Percentiles rank a stretch among this genome's conserved stretches.
Conservation (phyloP, 1,140 invertebrate genomes). For the Spodoptera litura region DNA sequence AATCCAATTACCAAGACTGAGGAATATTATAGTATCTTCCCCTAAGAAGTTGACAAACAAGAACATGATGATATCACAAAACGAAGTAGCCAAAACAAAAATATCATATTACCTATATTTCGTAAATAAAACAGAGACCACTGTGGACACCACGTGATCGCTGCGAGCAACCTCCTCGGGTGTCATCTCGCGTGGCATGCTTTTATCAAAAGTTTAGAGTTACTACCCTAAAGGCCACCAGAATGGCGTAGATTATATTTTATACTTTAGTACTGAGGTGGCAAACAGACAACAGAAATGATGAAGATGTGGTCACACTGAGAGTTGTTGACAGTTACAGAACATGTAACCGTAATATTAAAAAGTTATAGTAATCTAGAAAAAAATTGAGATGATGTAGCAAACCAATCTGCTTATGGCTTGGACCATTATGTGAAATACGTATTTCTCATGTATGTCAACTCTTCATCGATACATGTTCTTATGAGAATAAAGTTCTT, state of each 20-base stretch:
- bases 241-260: conserved; percentile 29
- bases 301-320: background rate
- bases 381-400: no score
- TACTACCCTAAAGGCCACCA: conserved; percentile 36
- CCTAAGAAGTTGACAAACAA: no score
- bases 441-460: no score
- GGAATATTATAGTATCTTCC: no score
- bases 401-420: no score
- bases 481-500: no score
- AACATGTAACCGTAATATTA: background rate
- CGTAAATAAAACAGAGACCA: background rate
- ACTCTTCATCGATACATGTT: no score
- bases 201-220: conserved; percentile 52
- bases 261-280: conserved; percentile 12
- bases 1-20: no score
- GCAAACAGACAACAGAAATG: background rate
- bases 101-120: background rate
- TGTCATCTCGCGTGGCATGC: conserved; percentile 25
- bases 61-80: no score
- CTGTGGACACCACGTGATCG: conserved; percentile 29
- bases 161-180: conserved; percentile 12
- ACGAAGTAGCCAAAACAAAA: background rate
- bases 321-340: background rate
- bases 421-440: no score
- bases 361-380: no score